These are phyloP conservation scores for Ophraella communa DNA, from an alignment of 2,888 invertebrate species.

Conservation along the genomic window DNA sequence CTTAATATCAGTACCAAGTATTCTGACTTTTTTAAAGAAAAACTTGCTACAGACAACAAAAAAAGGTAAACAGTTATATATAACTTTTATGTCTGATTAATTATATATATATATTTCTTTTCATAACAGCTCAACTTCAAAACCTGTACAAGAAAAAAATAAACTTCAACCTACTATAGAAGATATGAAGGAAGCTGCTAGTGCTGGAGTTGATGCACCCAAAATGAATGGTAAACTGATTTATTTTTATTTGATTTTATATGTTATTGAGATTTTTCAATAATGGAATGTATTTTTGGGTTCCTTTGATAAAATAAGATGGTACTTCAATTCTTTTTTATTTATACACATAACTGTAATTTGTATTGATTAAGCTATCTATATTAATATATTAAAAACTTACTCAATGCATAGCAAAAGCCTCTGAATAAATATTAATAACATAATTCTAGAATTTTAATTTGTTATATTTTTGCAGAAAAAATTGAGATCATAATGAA, in stretches of 20 bases:
- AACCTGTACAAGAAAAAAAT: constrained; percentile 34
- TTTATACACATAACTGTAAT: no score
- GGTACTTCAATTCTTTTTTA: no score
- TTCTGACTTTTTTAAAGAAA: constrained; percentile 42
- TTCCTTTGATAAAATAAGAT: no score
- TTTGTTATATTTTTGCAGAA: constrained; percentile 21
- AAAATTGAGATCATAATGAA: constrained; percentile 31
- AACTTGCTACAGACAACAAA: constrained; percentile 21
- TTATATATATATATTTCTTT: background rate
- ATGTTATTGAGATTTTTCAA: no score
- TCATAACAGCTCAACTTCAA: constrained; percentile 14
- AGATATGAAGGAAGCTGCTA: constrained; percentile 35
- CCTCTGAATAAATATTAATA: no score
- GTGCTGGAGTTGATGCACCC: background rate
- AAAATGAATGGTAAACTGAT: constrained; percentile 8
- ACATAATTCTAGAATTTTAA: background rate
- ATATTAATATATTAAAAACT: no score
- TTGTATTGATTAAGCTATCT: no score
- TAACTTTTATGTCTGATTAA: background rate
- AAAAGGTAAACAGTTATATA: constrained; percentile 5
- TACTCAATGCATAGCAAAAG: no score
- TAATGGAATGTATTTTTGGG: no score
- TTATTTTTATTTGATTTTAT: background rate
- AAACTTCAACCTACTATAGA: constrained; percentile 31
- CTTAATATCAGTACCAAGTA: constrained; percentile 41